Percentiles rank a stretch among this genome's conserved stretches.
phyloP scores from a whole-genome alignment of 2,113 vertebrate genomes.

The Alectura lathami region DNA sequence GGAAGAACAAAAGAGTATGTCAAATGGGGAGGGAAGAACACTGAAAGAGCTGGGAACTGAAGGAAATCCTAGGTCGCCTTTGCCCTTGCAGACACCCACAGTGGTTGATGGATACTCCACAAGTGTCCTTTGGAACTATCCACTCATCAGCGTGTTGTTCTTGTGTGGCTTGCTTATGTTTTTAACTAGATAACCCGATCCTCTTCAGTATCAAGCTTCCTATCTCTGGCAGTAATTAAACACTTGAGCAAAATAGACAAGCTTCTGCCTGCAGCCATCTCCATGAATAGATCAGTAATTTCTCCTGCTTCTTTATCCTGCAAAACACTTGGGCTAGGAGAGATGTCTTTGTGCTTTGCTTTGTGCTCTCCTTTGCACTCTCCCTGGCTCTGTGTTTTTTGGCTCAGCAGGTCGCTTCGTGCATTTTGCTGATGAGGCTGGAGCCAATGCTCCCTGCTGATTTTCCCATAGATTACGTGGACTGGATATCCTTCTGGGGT shows the following conservation, averaged over 20 bases:
- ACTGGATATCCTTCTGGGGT: neutral
- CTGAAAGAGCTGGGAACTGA: neutral
- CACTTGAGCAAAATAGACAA: conserved; percentile 10
- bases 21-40: neutral
- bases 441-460: neutral
- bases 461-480: neutral
- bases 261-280: neutral
- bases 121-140: neutral
- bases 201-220: neutral
- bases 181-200: neutral
- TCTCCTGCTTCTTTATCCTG: neutral
- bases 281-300: neutral
- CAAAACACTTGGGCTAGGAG: neutral
- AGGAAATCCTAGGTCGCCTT: neutral
- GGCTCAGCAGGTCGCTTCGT: neutral
- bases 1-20: neutral
- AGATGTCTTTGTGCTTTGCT: neutral
- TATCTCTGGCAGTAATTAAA: neutral
- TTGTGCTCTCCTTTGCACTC: neutral
- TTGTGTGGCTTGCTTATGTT: neutral
- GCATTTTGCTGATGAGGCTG: neutral
- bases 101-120: neutral
- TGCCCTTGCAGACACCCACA: neutral
- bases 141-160: neutral
- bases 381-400: neutral